Base-by-base conservation (phyloP, 2,888 invertebrate species). In the Mesorhabditis spiculigera region DNA sequence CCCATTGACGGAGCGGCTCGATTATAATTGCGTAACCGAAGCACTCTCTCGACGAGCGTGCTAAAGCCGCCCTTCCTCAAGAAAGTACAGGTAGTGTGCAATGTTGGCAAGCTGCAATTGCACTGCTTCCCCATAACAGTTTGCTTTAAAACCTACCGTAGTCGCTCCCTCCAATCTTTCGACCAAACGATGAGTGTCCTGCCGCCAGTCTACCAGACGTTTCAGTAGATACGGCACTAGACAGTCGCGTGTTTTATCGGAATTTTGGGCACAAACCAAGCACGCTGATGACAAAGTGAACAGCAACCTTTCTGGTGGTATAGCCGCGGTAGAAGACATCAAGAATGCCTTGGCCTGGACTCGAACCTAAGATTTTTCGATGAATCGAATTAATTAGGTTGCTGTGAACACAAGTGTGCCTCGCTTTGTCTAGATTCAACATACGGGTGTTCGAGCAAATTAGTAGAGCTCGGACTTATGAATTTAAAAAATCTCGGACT, bases 71-170 rank as follows among this genome's bases (percentile, higher is more conserved):
- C 87, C 45, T 75, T 74, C 4, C 81, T 80, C 5, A 87, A 78
- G 75, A 87, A n/a, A 87, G 10, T 86, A 73, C 41, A 87, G 78
- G 71, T 87, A 86, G 75, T 87, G 87, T 10, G 86, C 68, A 6
- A 87, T 78, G 43, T 85, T 76, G 45, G 85, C 58, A 50, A 50
- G n/a, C n/a, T 50, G 10, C n/a, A n/a, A 50, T 50, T 50, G 58
- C 58, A 1, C 8, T 10, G 58, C n/a, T 50, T 13, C 10, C n/a
- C 58, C n/a, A 13, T n/a, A 10, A 50, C n/a, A 13, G 8, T 50
- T 50, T 50, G n/a, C n/a, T 50, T n/a, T 13, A 50, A 13, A 13
- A 3, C 63, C 6, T 16, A 63, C 63, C 28, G 63, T 16, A 16
- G 41, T 16, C 63, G 41, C n/a, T 8, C 8, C 28, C 6, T 63